Base-by-base conservation (phyloP, 2,888 invertebrate genomes). In the Mesorhabditis belari region DNA sequence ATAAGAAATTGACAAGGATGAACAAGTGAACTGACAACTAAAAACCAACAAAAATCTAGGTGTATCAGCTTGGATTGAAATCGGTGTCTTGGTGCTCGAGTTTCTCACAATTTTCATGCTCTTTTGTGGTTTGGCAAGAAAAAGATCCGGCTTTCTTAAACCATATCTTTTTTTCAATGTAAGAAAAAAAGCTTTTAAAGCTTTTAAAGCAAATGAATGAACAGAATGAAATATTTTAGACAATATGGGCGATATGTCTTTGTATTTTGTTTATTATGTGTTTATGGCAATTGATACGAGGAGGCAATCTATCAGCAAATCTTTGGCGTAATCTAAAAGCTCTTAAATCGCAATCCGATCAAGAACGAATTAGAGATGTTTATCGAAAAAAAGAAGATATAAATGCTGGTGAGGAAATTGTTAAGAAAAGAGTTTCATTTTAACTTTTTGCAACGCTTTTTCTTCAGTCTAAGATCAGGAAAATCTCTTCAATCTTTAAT, bases 161-260 rank as follows among this genome's bases (percentile, higher is more conserved):
- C 71, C 71, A 2, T 71, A 71, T 51, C 60, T 71, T 25, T 65
- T 71, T 49, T 71, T 69, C 56, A 71, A 70, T 60, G 71, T 71
- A 29, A 19, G 59, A n/a, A n/a, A n/a, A n/a, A n/a, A n/a, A n/a
- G n/a, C n/a, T n/a, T 49, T 17, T 6, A 17, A 49, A 57, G 19
- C 5, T 4, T 35, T 35, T 35, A n/a, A n/a, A n/a, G n/a, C n/a
- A n/a, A n/a, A n/a, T n/a, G n/a, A n/a, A n/a, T n/a, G n/a, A n/a
- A n/a, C n/a, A n/a, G n/a, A 55, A 55, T n/a, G 21, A 9, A 55
- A 27, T n/a, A 19, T 9, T 25, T 2, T 17, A 54, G 55, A 17
- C 55, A 6, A 26, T 21, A 17, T 26, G 27, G 25, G 17, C 19
- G 0, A 19, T 54, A 27, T 12, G 27, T 19, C 17, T 25, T 35